phyloP scores from a whole-genome alignment of 2,113 vertebrate species.

The Ammospiza caudacuta region DNA sequence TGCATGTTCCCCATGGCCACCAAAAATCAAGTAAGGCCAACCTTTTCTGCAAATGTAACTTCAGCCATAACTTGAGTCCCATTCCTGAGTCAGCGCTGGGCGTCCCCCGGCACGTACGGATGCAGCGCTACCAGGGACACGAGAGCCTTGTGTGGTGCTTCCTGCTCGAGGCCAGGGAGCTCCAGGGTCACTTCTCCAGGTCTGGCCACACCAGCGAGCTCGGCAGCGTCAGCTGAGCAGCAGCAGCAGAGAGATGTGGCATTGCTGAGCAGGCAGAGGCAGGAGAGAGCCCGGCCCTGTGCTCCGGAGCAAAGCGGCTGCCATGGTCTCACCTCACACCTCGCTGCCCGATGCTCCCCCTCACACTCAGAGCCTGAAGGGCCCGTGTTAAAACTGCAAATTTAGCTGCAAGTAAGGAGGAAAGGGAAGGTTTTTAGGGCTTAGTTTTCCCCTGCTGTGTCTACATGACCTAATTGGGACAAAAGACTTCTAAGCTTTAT shows the following conservation, averaged over 20 bases:
- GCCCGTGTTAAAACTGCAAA: not conserved
- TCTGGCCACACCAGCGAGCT: accelerated
- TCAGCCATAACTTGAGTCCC: accelerated
- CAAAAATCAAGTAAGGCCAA: not conserved
- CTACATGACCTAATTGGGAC: not conserved
- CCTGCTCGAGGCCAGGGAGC: not conserved
- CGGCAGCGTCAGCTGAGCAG: accelerated
- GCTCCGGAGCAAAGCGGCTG: not conserved
- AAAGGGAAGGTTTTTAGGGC: not conserved
- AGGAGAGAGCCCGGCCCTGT: not conserved
- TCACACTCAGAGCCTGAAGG: accelerated
- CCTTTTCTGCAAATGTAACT: not conserved
- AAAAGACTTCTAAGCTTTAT: not conserved
- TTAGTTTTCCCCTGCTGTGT: not conserved
- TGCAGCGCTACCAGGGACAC: not conserved
- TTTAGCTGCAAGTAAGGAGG: not conserved
- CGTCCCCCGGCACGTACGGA: accelerated
- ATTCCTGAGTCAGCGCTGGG: accelerated
- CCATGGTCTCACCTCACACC: accelerated
- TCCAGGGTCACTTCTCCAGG: not conserved
- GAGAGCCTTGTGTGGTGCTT: not conserved
- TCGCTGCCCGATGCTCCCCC: accelerated
- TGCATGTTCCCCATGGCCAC: accelerated
- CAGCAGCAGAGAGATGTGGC: not conserved
- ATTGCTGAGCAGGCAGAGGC: not conserved